Percentiles rank a stretch among this genome's conserved stretches.
phyloP scores from a whole-genome alignment of 2,888 invertebrate species.

The Drosophila eohydei region DNA sequence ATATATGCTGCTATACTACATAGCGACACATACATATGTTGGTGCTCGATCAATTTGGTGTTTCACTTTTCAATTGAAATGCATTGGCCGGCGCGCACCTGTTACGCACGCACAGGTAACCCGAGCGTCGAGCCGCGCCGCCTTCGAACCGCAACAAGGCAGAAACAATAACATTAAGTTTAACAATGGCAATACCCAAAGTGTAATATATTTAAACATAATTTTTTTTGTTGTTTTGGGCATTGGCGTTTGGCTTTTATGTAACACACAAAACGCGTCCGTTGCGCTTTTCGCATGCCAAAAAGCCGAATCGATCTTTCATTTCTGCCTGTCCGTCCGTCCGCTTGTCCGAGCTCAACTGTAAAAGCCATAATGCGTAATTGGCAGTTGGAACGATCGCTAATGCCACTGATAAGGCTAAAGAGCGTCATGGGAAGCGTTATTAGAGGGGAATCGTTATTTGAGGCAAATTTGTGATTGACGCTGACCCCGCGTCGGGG shows the following conservation, averaged over 20 bases:
- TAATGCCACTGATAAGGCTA: conserved; percentile 28
- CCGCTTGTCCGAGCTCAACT: not conserved
- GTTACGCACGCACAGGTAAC: conserved; percentile 58
- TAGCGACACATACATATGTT: not conserved
- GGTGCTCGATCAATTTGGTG: conserved; percentile 36
- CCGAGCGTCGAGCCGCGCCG: not conserved
- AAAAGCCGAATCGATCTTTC: conserved; percentile 41
- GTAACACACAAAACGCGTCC: conserved; percentile 32
- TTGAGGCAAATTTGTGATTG: conserved; percentile 12
- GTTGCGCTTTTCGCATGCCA: conserved; percentile 55
- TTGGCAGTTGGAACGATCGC: conserved; percentile 33
- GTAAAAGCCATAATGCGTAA: conserved; percentile 25
- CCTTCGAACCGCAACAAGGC: conserved; percentile 30
- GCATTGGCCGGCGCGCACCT: conserved; percentile 68
- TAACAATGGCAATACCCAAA: conserved; percentile 47
- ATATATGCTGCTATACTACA: no score
- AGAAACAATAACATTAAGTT: conserved; percentile 54
- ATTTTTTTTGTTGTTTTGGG: conserved; percentile 16
- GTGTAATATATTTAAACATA: conserved; percentile 53
- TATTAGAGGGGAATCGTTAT: not conserved
- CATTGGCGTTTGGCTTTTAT: conserved; percentile 41
- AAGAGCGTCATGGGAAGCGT: conserved; percentile 26
- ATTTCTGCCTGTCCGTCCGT: not conserved
- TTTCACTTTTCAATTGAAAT: conserved; percentile 71
- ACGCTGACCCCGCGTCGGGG: conserved; percentile 6